Base-by-base conservation (phyloP, 2,797 vertebrate genomes). In the Orientallactaga sibirica region DNA sequence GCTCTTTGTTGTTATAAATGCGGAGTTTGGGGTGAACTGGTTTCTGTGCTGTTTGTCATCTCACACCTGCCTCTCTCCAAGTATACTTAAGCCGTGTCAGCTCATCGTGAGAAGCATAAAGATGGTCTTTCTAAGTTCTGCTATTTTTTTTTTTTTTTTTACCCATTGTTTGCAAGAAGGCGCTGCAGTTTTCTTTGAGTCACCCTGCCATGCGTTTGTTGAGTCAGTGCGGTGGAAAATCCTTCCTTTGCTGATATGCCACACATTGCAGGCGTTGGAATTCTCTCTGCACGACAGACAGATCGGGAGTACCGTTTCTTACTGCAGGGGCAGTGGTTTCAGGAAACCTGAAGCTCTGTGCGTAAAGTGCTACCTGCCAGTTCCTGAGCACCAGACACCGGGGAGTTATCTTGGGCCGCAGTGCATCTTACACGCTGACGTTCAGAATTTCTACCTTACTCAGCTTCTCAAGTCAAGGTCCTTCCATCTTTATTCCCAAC, bases 291-390 rank as follows among this genome's bases (percentile, higher is more conserved):
- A 91, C 86, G 92, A 96, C 58, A 92, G 92, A 96, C 58, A 92
- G 11, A 15, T 16, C 55, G 12, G 92, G 89, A 94, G 96, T 86
- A 66, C 27, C 86, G 29, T 75, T 61, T 88, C 79, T 94, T 90
- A 97, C 98, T 97, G 98, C 98, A 98, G 97, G 95, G 95, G 94
- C 96, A 98, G 98, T 96, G 29, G 97, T 97, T 94, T 78, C 75
- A 90, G 95, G 94, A 93, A 97, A 92, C 92, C 90, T 94, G 95
- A 78, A 95, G 85, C 71, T 78, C 15, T 87, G 77, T 92, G 86
- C 96, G 94, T 10, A 89, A 86, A 61, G 92, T 79, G 67, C 76
- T 93, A 68, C 92, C 91, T 86, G 52, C 33, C 0, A 81, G 94
- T 70, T 9, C 41, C 61, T 7, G 48, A 84, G 74, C 92, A 77